Evolutionary conservation across 2,797 vertebrate species (phyloP).

Genomic region (Lophotriccus pileatus): DNA sequence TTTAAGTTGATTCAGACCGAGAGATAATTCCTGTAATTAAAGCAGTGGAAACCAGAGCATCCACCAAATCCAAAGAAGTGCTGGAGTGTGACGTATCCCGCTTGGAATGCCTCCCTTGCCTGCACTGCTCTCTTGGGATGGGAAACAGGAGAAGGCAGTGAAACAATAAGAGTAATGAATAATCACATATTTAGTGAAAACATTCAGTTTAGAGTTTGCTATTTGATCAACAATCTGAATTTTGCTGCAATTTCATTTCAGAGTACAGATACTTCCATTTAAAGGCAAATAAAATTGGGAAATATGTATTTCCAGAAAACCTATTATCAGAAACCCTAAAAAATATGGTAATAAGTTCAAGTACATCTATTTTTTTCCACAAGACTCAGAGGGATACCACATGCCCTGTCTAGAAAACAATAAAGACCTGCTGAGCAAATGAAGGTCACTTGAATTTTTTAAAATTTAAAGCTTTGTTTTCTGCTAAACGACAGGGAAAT

Average conservation of each 20-base stretch:
- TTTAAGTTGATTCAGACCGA: background rate
- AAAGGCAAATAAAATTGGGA: background rate
- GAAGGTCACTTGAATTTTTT: background rate
- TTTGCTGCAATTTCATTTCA: conserved; percentile 20
- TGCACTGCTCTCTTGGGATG: conserved; percentile 14
- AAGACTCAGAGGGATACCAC: background rate
- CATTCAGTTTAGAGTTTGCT: background rate
- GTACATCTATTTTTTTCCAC: background rate
- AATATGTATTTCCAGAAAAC: background rate
- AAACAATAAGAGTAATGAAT: conserved; percentile 54
- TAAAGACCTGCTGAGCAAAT: background rate
- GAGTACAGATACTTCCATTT: background rate
- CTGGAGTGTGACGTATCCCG: background rate
- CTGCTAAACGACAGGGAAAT: background rate
- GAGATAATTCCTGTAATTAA: conserved; percentile 27
- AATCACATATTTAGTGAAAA: conserved; percentile 38
- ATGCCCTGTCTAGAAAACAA: background rate
- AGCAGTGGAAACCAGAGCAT: conserved; percentile 19
- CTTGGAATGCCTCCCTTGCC: conserved; percentile 46
- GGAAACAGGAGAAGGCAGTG: conserved; percentile 10
- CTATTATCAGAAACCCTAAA: background rate
- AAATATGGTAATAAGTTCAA: background rate
- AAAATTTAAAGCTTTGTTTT: background rate
- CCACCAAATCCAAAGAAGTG: conserved; percentile 7
- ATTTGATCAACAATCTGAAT: background rate